A percentile compares a stretch with the other conserved stretches of the same genome.
Evolutionary conservation across 1,140 invertebrate genomes (phyloP).

Genomic region (Drosophila subobscura): DNA sequence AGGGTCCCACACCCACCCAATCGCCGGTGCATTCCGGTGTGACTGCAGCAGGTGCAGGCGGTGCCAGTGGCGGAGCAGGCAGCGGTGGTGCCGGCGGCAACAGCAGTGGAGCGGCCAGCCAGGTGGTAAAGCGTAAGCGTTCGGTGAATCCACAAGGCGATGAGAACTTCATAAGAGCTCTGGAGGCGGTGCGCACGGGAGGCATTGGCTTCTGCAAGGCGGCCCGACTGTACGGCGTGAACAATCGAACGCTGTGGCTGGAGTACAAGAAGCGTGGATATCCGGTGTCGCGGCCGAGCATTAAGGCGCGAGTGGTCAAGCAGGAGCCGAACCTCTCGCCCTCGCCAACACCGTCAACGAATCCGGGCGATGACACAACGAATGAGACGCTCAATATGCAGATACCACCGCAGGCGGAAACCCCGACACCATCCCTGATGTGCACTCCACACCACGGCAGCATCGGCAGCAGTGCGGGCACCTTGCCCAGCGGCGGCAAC

Average conservation of each 20-base stretch:
- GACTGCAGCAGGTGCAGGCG: constrained; percentile 27
- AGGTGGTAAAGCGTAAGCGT: constrained; percentile 86
- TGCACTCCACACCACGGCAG: constrained; percentile 82
- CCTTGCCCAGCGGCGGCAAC: constrained; percentile 56
- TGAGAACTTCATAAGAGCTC: constrained; percentile 90
- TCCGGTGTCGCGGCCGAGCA: constrained; percentile 89
- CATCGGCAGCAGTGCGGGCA: constrained; percentile 42
- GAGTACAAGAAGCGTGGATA: constrained; percentile 93
- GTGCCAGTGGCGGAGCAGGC: constrained; percentile 34
- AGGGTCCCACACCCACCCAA: constrained; percentile 81
- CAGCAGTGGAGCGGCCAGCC: constrained; percentile 77
- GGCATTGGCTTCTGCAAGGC: constrained; percentile 93
- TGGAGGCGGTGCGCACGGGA: constrained; percentile 91
- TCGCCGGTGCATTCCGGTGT: constrained; percentile 73
- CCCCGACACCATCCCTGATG: constrained; percentile 83
- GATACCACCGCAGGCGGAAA: constrained; percentile 84
- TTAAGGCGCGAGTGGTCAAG: constrained; percentile 88
- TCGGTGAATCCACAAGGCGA: constrained; percentile 90
- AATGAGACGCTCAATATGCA: constrained; percentile 85
- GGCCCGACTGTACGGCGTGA: constrained; percentile 91
- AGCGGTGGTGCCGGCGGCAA: constrained; percentile 46
- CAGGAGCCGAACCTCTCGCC: constrained; percentile 86
- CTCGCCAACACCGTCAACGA: constrained; percentile 83
- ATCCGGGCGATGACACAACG: constrained; percentile 70
- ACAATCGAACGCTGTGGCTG: constrained; percentile 92